Conservation (phyloP, 2,797 vertebrate species). For the Heterohyrax brucei region DNA sequence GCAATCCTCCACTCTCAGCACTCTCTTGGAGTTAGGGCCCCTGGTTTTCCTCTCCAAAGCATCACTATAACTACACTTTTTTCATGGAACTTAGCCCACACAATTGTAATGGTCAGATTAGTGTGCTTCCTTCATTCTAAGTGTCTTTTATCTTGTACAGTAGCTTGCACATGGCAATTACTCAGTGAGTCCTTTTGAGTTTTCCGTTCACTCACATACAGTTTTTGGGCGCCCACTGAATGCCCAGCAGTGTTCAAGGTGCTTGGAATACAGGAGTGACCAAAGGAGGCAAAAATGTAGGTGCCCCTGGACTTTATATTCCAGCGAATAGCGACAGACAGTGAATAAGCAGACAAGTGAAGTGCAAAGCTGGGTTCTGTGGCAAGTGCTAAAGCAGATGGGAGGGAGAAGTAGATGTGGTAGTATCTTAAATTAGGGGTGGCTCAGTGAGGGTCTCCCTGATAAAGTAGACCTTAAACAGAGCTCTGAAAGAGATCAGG, state of each 20-base stretch:
- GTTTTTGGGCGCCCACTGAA: neutral
- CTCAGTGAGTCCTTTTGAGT: neutral
- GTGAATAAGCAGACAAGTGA: neutral
- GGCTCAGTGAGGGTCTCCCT: neutral
- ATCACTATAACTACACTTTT: neutral
- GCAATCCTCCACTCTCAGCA: no score
- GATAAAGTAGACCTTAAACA: neutral
- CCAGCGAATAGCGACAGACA: neutral
- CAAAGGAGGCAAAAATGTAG: neutral
- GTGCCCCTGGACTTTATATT: neutral
- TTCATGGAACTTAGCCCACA: neutral
- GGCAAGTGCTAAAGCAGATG: neutral
- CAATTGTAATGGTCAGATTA: neutral
- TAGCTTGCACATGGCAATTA: neutral
- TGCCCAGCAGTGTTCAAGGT: neutral
- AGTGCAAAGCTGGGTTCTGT: neutral
- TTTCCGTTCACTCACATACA: constrained; percentile 11
- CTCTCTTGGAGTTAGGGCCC: neutral
- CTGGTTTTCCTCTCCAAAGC: constrained; percentile 8
- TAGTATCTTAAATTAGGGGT: neutral
- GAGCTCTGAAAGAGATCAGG: neutral
- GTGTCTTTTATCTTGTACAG: neutral
- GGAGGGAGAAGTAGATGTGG: neutral
- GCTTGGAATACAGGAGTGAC: neutral
- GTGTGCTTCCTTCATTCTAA: neutral